Percentiles rank a stretch among this genome's conserved stretches.
Evolutionary conservation across 2,113 vertebrate species (phyloP).

Genomic region (Hippoglossus stenolepis): DNA sequence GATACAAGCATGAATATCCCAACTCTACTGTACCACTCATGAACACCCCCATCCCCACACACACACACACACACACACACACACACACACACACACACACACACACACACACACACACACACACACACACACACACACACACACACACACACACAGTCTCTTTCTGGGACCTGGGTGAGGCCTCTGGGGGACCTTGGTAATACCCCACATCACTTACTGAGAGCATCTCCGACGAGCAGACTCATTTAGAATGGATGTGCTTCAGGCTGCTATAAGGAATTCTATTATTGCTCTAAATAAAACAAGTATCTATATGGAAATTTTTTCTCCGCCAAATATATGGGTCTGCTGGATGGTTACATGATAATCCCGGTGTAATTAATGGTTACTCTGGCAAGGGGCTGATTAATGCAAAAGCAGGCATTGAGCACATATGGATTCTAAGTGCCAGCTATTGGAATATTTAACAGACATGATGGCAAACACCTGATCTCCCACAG

Average conservation of each 20-base stretch:
- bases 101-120: constrained; percentile 13
- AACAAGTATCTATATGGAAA: constrained; percentile 67
- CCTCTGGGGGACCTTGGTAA: constrained; percentile 59
- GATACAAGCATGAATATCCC: constrained; percentile 38
- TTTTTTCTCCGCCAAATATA: constrained; percentile 42
- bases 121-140: constrained; percentile 15
- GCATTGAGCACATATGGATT: constrained; percentile 47
- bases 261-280: constrained; percentile 69
- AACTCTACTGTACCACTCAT: background rate
- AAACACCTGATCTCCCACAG: constrained; percentile 19
- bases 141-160: constrained; percentile 11
- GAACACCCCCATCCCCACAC: constrained; percentile 3
- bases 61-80: constrained; percentile 16
- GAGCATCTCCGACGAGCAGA: constrained; percentile 53
- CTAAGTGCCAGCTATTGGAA: constrained; percentile 44
- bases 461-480: constrained; percentile 40
- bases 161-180: constrained; percentile 39
- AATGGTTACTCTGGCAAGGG: constrained; percentile 51
- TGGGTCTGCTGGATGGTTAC: constrained; percentile 44
- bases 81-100: constrained; percentile 17
- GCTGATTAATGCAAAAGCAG: constrained; percentile 64
- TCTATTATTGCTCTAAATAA: constrained; percentile 66
- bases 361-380: constrained; percentile 73
- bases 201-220: constrained; percentile 59
- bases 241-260: constrained; percentile 71